phyloP scores from a whole-genome alignment of 2,113 vertebrate genomes.

The Hystrix brachyura region DNA sequence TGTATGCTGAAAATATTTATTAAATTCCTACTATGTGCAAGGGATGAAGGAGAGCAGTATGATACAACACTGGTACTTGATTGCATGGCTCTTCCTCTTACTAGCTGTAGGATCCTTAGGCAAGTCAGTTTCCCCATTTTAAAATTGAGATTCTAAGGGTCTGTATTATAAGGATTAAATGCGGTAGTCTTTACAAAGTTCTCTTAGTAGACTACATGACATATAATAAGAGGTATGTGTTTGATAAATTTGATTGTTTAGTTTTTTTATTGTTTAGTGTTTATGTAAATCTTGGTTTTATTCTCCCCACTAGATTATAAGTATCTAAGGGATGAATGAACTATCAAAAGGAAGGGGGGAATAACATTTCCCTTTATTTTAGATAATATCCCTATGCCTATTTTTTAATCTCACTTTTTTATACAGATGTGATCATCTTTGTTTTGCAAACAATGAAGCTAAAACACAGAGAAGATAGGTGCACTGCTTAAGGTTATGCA shows the following conservation, averaged over 20 bases:
- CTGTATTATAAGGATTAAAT: conserved; percentile 18
- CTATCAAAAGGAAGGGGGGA: background rate
- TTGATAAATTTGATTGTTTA: conserved; percentile 24
- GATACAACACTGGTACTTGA: background rate
- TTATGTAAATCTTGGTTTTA: background rate
- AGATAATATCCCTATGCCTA: background rate
- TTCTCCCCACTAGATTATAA: background rate
- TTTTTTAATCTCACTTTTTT: background rate
- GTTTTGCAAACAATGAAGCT: conserved; percentile 15
- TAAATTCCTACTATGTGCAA: background rate
- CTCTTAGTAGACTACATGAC: background rate
- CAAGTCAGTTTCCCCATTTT: background rate
- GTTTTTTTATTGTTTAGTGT: background rate
- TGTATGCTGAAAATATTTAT: background rate
- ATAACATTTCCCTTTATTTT: background rate
- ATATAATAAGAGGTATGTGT: background rate
- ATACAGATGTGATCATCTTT: conserved; percentile 15
- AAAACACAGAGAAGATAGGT: background rate
- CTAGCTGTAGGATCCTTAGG: background rate
- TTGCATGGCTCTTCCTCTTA: background rate
- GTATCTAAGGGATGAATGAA: background rate
- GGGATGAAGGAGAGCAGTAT: background rate
- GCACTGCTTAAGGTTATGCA: background rate
- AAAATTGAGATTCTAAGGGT: background rate
- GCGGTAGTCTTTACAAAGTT: background rate